Base-by-base conservation (phyloP, 1,140 invertebrate species). In the Drosophila pachea region DNA sequence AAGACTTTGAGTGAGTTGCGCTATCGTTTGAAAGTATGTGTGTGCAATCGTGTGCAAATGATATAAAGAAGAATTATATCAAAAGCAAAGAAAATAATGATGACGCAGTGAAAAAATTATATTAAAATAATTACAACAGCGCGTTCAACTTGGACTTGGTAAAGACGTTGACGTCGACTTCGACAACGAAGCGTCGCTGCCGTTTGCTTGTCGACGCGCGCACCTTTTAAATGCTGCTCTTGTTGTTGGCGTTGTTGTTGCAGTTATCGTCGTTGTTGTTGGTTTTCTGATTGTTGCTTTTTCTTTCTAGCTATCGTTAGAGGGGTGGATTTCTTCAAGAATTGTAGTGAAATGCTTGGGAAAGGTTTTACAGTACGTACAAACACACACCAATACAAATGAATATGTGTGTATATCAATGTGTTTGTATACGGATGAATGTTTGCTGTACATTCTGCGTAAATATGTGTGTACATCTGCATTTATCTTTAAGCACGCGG, bases 71-170 rank as follows among this genome's bases (percentile, higher is more conserved):
- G 70, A 86, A 81, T 74, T 81, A 84, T 86, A 86, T 84, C 79
- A 84, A 86, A 86, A 71, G 82, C 82, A 77, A 86, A 78, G 76
- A 86, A 86, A 86, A 86, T 86, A 86, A 86, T 86, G 81, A 86
- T 86, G 81, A 86, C 81, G 81, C 81, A 86, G 82, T 84, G 70
- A 86, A 86, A 84, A 83, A 78, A 78, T 74, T 78, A 76, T 86
- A 84, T 83, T 82, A 81, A 86, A 86, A 86, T 86, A 86, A 86
- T 86, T 86, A 86, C 81, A 86, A 86, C 77, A 75, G 81, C 69
- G 73, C 70, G 74, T 76, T 73, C 74, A 76, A 73, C 73, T 74
- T 72, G 63, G 68, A 55, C 64, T 72, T 58, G 58, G 73, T 72
- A 60, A 74, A 74, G 69, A 72, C 65, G 73, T 63, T 63, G 64